Evolutionary conservation across 2,113 vertebrate species (phyloP).

Genomic region (Silurus asotus): DNA sequence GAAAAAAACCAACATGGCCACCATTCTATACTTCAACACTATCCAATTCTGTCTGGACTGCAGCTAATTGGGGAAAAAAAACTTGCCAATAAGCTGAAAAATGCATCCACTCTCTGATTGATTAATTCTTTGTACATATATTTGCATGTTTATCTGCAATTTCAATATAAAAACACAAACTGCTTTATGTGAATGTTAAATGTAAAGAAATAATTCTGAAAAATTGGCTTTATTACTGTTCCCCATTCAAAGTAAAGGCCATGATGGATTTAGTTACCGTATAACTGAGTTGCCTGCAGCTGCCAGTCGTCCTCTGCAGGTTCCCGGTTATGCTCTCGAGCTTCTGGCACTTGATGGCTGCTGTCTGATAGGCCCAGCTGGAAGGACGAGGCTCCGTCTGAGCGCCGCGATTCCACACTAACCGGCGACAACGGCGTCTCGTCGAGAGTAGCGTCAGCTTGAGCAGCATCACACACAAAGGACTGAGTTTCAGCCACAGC

Average conservation of each 20-base stretch:
- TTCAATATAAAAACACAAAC: neutral
- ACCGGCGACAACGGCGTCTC: neutral
- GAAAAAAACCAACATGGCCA: too few species aligned
- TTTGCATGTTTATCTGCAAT: neutral
- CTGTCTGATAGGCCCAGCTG: constrained; percentile 62
- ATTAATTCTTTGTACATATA: neutral
- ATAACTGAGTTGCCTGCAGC: constrained; percentile 56
- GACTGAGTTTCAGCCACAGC: constrained; percentile 69
- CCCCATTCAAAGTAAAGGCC: neutral
- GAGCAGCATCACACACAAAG: constrained; percentile 54
- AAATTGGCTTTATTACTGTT: neutral
- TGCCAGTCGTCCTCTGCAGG: constrained; percentile 49
- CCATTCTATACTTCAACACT: too few species aligned
- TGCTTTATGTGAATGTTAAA: neutral
- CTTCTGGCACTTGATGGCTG: constrained; percentile 50
- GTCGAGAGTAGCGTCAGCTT: constrained; percentile 14
- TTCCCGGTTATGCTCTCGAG: constrained; percentile 55
- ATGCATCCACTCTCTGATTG: neutral
- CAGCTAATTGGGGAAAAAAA: too few species aligned
- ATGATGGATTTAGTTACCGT: constrained; percentile 30
- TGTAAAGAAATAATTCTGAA: too few species aligned
- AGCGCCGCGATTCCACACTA: neutral
- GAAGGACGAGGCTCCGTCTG: constrained; percentile 42
- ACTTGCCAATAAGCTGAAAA: too few species aligned
- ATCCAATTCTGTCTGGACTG: too few species aligned